Evolutionary conservation across 23 tunicate genomes (phyloP).

Genomic region (Ciona savignyi): DNA sequence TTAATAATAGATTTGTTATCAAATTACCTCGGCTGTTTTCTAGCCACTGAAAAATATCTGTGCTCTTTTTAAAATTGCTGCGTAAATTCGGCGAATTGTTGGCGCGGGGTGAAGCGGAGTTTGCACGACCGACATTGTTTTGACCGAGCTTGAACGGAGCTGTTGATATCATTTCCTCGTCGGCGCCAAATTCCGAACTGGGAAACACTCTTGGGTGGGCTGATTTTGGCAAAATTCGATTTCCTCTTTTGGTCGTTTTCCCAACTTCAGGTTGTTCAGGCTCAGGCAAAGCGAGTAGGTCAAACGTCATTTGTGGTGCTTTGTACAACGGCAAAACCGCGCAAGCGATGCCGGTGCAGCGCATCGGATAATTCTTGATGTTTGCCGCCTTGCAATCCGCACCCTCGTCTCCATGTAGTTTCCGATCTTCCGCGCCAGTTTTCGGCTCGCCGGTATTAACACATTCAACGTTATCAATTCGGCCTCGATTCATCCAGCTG

Average conservation of each 20-base stretch:
- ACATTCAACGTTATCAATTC: conserved; percentile 52
- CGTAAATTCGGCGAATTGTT: neutral
- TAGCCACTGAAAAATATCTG: neutral
- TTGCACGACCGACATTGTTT: neutral
- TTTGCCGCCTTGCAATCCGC: neutral
- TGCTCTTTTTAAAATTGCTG: too few relatives aligned
- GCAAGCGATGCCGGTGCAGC: conserved; percentile 75
- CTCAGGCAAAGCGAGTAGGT: neutral
- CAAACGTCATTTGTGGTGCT: conserved; percentile 1
- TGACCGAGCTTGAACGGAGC: neutral
- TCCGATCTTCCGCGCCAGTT: neutral
- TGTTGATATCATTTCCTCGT: neutral
- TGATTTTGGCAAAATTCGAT: neutral
- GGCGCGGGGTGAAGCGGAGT: neutral
- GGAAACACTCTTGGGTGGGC: neutral
- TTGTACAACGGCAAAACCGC: conserved; percentile 31
- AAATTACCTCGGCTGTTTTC: neutral
- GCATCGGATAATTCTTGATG: conserved; percentile 33
- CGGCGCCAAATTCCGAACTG: neutral
- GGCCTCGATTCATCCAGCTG: conserved; percentile 34
- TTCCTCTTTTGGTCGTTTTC: neutral
- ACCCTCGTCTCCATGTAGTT: neutral
- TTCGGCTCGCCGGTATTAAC: neutral
- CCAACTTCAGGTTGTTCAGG: neutral
- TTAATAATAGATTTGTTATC: too few relatives aligned